Percentiles rank a stretch among this genome's conserved stretches.
Conservation (phyloP, 2,113 vertebrate species). For the Alosa alosa region DNA sequence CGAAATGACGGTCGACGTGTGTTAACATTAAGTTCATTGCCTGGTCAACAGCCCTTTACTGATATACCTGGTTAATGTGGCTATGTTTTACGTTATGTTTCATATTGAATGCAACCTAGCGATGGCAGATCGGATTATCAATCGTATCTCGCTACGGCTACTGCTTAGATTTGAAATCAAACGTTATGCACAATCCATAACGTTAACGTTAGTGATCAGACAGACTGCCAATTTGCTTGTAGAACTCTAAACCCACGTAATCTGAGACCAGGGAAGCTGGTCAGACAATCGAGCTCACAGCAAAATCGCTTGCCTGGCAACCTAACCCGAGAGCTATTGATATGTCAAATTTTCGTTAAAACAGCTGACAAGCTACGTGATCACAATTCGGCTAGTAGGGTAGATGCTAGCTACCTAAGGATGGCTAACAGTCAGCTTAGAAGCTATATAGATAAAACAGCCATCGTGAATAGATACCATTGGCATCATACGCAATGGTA, state of each 20-base stretch:
- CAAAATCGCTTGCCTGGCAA: not conserved
- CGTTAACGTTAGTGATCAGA: not conserved
- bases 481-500: not conserved
- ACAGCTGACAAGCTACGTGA: not conserved
- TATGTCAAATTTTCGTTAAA: not conserved
- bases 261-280: not conserved
- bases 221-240: not conserved
- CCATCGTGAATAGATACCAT: not conserved
- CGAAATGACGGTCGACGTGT: not conserved
- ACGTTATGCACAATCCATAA: not conserved
- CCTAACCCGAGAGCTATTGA: not conserved
- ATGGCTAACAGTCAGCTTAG: not conserved
- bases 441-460: not conserved
- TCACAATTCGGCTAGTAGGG: not conserved
- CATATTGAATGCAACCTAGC: not conserved
- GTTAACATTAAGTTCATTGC: not conserved
- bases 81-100: not conserved
- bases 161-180: not conserved
- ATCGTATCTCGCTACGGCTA: not conserved
- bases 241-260: not conserved
- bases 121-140: not conserved
- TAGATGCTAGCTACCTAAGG: not conserved
- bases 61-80: not conserved
- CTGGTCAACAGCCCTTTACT: not conserved
- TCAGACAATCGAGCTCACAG: not conserved